A percentile compares a stretch with the other conserved stretches of the same genome.
Evolutionary conservation across 2,888 invertebrate genomes (phyloP).

Genomic region (Pogonocherus hispidulus): DNA sequence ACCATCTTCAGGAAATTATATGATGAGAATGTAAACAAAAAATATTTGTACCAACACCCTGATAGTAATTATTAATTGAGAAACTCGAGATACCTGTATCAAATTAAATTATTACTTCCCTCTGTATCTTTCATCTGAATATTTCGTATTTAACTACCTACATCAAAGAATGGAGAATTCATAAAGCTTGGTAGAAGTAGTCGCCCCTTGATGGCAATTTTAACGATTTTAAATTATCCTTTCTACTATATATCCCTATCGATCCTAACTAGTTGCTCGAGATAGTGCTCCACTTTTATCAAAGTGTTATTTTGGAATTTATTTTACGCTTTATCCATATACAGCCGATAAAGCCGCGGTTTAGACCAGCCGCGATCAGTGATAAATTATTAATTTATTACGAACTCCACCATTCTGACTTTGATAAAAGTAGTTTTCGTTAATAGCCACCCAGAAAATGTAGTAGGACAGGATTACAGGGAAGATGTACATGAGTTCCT

Average conservation of each 20-base stretch:
- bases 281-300: slow-evolving; percentile 18
- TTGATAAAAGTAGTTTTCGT: too few relatives aligned
- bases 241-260: slow-evolving; percentile 9
- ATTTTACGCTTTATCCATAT: slow-evolving; percentile 16
- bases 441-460: too few relatives aligned
- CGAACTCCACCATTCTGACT: too few relatives aligned
- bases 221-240: slow-evolving; percentile 17
- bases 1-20: too few relatives aligned
- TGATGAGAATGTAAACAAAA: too few relatives aligned
- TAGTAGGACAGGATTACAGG: too few relatives aligned
- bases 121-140: neutral
- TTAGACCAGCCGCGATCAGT: neutral
- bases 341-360: neutral
- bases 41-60: too few relatives aligned
- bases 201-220: neutral
- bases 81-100: neutral
- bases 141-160: too few relatives aligned
- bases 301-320: neutral
- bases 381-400: slow-evolving; percentile 11
- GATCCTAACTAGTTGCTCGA: slow-evolving; percentile 12
- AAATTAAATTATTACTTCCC: neutral
- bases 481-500: too few relatives aligned
- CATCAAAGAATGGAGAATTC: slow-evolving; percentile 7
- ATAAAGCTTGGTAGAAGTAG: neutral
- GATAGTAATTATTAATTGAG: neutral